Evolutionary conservation across 2,888 invertebrate genomes (phyloP), one percentile per base, ranked within the genome.

Genomic region (Ceraclea dissimilis): DNA sequence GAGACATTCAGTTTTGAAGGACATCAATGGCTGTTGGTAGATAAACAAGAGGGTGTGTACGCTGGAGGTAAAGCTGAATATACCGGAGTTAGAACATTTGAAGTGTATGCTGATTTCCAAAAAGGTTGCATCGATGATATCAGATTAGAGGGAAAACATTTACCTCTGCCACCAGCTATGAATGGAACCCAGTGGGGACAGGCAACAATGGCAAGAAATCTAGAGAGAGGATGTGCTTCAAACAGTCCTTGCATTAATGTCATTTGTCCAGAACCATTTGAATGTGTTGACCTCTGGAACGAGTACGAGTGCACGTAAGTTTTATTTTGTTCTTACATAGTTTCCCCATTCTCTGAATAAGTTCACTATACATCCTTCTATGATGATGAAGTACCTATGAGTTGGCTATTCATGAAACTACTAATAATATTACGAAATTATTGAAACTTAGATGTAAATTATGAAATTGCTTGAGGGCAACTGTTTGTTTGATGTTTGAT

Each of bases 251-350:
- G 96, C 69, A 90, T 90, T 64, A 92, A 93, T 71, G 92, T 95
- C 39, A 91, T 93, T 67, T 97, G 96, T 69, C 89, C 90, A 0
- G 90, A 90, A 67, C 93, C 92, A 11, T 93, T 94, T 71, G 93
- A 93, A 67, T 97, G 95, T 74, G 90, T 93, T 62, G 96, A 94
- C 75, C 83, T 97, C 13, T 98, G 98, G 97, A 97, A 97, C 72
- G 91, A 93, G 74, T 93, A 94, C 68, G 95, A 96, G 72, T 98
- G 98, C 93, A 93, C 95, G 93, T 98, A 77, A 88, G 93, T 88
- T 70, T 65, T 59, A 20, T 17, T 6, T 10, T 50, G 8, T 26
- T 50, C 19, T 33, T 57, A 57, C 13, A n/a, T 5, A 56, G 17
- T 39, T 21, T n/a, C n/a, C n/a, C n/a, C n/a, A n/a, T n/a, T n/a